Percentiles rank a stretch among this genome's conserved stretches.
phyloP scores from a whole-genome alignment of 2,888 invertebrate species.

The Mimas tiliae region DNA sequence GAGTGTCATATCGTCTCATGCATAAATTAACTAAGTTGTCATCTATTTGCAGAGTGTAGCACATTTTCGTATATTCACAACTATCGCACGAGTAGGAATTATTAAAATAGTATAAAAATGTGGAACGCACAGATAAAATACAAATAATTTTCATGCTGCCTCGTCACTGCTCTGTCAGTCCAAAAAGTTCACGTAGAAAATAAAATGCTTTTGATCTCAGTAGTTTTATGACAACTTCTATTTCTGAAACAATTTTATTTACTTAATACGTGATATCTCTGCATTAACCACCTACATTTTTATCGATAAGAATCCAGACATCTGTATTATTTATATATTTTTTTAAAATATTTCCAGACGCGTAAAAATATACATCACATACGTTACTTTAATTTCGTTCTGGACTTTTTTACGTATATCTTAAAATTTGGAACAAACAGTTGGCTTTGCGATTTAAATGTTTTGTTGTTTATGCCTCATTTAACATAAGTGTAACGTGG shows the following conservation, averaged over 20 bases:
- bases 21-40: conserved; percentile 63
- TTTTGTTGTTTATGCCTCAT: conserved; percentile 55
- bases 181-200: conserved; percentile 36
- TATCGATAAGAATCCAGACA: conserved; percentile 37
- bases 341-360: conserved; percentile 32
- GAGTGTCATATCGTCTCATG: conserved; percentile 58
- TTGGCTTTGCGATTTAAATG: conserved; percentile 41
- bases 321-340: conserved; percentile 31
- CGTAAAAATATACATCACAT: conserved; percentile 25
- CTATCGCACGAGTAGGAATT: not conserved
- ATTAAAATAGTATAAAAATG: conserved; percentile 1
- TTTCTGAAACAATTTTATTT: conserved; percentile 31
- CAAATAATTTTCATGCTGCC: conserved; percentile 11
- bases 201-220: conserved; percentile 41
- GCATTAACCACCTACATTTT: conserved; percentile 27
- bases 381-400: conserved; percentile 26
- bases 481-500: conserved; percentile 55
- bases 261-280: conserved; percentile 30
- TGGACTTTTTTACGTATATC: conserved; percentile 32
- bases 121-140: conserved; percentile 25
- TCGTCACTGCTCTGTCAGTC: conserved; percentile 35
- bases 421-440: conserved; percentile 30
- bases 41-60: conserved; percentile 38
- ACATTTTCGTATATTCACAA: not conserved
- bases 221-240: conserved; percentile 39